Conservation (phyloP, 2,888 invertebrate genomes). For the Meteorus cinctellus region DNA sequence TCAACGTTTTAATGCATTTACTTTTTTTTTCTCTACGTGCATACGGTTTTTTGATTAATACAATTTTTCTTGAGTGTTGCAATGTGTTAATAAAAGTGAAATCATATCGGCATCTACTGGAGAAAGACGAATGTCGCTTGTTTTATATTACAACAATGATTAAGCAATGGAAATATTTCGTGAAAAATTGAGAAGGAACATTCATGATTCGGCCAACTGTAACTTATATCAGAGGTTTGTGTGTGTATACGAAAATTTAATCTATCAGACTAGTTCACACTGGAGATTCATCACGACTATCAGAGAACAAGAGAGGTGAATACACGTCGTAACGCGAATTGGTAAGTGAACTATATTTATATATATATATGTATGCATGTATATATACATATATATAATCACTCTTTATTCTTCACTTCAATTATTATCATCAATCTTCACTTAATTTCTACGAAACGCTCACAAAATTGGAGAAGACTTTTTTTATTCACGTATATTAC, state of each 20-base stretch:
- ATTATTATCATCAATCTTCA: neutral
- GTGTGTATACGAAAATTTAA: slow-evolving; percentile 1
- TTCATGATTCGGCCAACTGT: neutral
- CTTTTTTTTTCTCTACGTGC: neutral
- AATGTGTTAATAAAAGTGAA: neutral
- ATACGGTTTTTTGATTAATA: neutral
- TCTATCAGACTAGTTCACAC: neutral
- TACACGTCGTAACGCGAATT: neutral
- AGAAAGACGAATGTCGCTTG: neutral
- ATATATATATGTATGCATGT: neutral
- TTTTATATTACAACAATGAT: neutral
- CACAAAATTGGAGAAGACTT: neutral
- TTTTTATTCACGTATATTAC: neutral
- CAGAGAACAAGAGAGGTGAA: neutral
- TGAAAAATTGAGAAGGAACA: neutral
- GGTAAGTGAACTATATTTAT: neutral
- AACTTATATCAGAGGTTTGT: neutral
- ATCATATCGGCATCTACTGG: neutral
- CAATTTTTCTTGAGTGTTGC: neutral
- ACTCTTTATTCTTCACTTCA: neutral
- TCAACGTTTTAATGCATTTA: neutral
- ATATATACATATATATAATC: neutral
- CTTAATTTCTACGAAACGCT: neutral
- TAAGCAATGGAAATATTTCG: neutral
- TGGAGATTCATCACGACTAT: slow-evolving; percentile 5